A percentile compares a stretch with the other conserved stretches of the same genome.
These are phyloP conservation scores for Gasteruption jaculator DNA, from an alignment of 2,888 invertebrate genomes.

Conservation along the genomic window DNA sequence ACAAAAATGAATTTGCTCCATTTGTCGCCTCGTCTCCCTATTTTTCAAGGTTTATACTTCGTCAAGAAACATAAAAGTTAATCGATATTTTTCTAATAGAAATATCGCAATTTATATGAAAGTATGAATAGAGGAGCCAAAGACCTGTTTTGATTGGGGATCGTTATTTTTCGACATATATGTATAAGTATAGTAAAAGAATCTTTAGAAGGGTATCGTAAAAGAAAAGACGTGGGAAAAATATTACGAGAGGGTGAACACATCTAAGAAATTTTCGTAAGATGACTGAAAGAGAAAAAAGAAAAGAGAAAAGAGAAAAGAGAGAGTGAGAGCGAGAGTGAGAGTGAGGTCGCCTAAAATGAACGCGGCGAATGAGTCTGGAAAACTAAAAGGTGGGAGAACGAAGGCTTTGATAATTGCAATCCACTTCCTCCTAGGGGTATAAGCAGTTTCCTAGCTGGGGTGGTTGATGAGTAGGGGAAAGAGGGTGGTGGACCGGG, in stretches of 20 bases:
- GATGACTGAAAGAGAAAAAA: slow-evolving; percentile 30
- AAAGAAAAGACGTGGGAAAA: slow-evolving; percentile 6
- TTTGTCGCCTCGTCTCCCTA: too few relatives aligned
- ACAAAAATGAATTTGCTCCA: too few relatives aligned
- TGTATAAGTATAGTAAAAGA: too few relatives aligned
- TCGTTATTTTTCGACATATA: too few relatives aligned
- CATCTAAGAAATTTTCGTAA: slow-evolving; percentile 50
- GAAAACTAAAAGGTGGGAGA: slow-evolving; percentile 16
- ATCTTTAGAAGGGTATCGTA: too few relatives aligned
- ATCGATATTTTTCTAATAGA: too few relatives aligned
- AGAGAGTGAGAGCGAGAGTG: slow-evolving; percentile 16
- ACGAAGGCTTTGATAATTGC: slow-evolving; percentile 48
- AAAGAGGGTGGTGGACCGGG: slow-evolving; percentile 25
- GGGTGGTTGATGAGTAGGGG: slow-evolving; percentile 34
- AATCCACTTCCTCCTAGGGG: slow-evolving; percentile 42
- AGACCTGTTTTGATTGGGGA: too few relatives aligned
- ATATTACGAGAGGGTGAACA: slow-evolving; percentile 44
- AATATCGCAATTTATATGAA: too few relatives aligned
- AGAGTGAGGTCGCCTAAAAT: slow-evolving; percentile 15
- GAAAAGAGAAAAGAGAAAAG: slow-evolving; percentile 13
- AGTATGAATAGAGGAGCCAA: too few relatives aligned
- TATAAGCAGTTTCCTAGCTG: slow-evolving; percentile 33
- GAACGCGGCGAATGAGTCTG: too few relatives aligned
- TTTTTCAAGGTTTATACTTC: too few relatives aligned
- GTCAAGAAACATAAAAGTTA: too few relatives aligned